Evolutionary conservation across 1,140 invertebrate species (phyloP), one percentile per base, ranked within the genome.

Genomic region (Laupala kohalensis): DNA sequence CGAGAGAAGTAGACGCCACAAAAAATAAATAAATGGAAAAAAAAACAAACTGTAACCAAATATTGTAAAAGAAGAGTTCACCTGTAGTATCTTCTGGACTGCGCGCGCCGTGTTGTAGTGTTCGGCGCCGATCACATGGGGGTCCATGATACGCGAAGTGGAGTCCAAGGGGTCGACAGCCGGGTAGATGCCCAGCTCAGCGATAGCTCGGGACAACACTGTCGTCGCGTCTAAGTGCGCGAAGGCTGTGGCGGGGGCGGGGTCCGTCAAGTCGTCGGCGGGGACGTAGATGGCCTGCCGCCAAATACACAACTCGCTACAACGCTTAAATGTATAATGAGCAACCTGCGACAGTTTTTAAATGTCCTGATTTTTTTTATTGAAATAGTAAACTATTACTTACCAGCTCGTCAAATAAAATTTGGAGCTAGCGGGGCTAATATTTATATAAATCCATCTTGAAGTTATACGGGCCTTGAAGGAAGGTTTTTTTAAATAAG

Each of bases 171-270:
- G 96, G 89, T 99, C 97, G 27, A 99, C 96, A 83, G 96, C 96
- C 0, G 96, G 96, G 80, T 99, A 99, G 79, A 99, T 98, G 83
- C 95, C 96, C 84, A 94, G 82, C 79, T 94, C 92, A 75, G 97
- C 95, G 83, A 99, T 98, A 78, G 94, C 96, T 81, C 96, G 89
- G n/a, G 95, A 97, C 83, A 99, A 87, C 75, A 99, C 96, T 84
- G 96, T 99, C 73, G 96, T 98, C 77, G 97, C 96, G 80, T 99
- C 97, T 87, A 99, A 95, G 82, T 99, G 97, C 85, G 97, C 96
- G 79, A 99, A 99, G 25, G 97, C 98, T 25, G 97, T 98, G 65
- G 97, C 96, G 73, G 97, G 97, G 72, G 96, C 96, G 76, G 96
- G 96, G 89, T 98, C 96, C 76, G 96, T 98, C 84, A 98, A 96